Base-by-base conservation (phyloP, 2,888 invertebrate species). In the Phalangium opilio region DNA sequence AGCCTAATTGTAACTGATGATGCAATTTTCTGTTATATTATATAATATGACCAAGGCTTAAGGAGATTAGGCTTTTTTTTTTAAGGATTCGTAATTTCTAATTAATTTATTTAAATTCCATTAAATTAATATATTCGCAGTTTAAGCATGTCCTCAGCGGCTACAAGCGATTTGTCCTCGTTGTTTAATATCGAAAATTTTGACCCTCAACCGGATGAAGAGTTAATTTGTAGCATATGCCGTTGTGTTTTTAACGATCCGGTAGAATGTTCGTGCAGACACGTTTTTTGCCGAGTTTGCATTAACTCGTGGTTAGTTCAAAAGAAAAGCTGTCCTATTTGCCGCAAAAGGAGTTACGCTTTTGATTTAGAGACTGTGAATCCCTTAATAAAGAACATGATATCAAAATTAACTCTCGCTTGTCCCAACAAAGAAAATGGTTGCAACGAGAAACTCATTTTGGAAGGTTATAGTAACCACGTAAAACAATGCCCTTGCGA, bases 211-310 rank as follows among this genome's bases (percentile, higher is more conserved):
- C 49, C 52, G 8, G 52, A 52, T 43, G 52, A 52, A 33, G 52
- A 52, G 45, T 33, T 52, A 4, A 32, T 52, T 7, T 52, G 52
- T 39, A 50, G 49, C 14, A 41, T 52, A 14, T 52, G 52, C 27
- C 49, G 40, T 3, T 32, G 33, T 4, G 43, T 52, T 2, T 52
- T 49, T 32, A 45, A 43, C 41, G 52, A 52, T 38, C 52, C 52
- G n/a, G 45, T 50, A 3, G 44, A 47, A 15, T 51, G 47, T 33
- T 44, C 47, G 7, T 52, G 52, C 19, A 33, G 49, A 15, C 52
- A 52, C 43, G 52, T 52, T 12, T 52, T 48, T 33, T 52, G 52
- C n/a, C 27, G 48, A 18, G 21, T 3, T 1, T 52, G 52, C 39
- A 49, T 52, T 11, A 36, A 11, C 12, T 41, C 44, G 14, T 52